Evolutionary conservation across 2,888 invertebrate species (phyloP), one percentile per base, ranked within the genome.

Genomic region (Cryptus viduatorius): DNA sequence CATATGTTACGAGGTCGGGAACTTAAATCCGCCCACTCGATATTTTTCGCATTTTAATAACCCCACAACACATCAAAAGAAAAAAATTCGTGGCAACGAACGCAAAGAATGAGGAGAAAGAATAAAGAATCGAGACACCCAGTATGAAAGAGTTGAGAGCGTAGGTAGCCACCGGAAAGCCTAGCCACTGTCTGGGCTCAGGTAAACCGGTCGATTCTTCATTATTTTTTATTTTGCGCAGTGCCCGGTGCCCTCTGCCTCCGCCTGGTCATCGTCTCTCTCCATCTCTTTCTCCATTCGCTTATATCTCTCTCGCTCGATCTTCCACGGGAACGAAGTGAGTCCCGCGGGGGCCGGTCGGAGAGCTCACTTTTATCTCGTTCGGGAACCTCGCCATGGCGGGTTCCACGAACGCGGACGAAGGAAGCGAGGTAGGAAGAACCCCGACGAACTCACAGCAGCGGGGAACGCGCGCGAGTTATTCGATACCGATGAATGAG

Each of bases 401-500:
- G 65, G 44, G 67, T 82, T 82, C 82, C 78, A 82, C 82, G 78
- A 82, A 82, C 76, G 53, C 46, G 29, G n/a, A 69, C 48, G 59
- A 16, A 69, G 16, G 53, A 56, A 12, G 53, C 42, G 50, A n/a
- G 69, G 48, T 68, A 68, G 24, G 44, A 44, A 69, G 65, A 79
- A 72, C 65, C 69, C 59, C 24, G 53, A 71, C 78, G 31, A 48
- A 75, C 69, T 69, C 64, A 53, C 50, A 24, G 50, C 72, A 46
- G 59, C 69, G 53, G 50, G 78, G 76, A 83, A 59, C 59, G 65
- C 87, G 85, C 84, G 87, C 89, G 84, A 88, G 92, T 91, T 91
- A 91, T 89, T 89, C 88, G 92, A 92, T 92, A 92, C 90, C 91
- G 87, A 91, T 92, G 92, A 92, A 92, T 92, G 90, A 91, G 90